These are phyloP conservation scores for Euphonia xanthogaster DNA, from an alignment of 2,797 vertebrate genomes.

Conservation along the genomic window DNA sequence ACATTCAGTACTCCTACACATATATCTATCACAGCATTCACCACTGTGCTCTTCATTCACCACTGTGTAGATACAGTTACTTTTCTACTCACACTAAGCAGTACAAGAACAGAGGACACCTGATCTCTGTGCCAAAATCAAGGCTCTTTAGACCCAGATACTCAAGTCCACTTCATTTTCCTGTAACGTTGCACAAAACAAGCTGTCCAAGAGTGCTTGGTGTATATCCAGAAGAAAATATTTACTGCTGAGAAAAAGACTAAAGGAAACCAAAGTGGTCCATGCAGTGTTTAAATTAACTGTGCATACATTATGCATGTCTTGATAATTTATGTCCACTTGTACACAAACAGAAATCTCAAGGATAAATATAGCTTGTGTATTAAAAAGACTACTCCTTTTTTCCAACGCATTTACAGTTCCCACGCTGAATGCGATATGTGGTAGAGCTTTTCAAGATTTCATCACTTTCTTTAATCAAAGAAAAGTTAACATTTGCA, in stretches of 20 bases:
- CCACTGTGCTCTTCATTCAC: background rate
- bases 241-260: background rate
- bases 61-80: background rate
- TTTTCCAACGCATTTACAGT: background rate
- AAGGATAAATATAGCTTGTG: background rate
- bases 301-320: background rate
- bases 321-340: background rate
- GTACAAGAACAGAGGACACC: background rate
- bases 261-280: background rate
- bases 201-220: background rate
- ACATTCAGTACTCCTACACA: background rate
- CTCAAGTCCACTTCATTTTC: background rate
- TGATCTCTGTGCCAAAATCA: background rate
- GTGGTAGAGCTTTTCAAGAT: background rate
- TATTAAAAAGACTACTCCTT: background rate
- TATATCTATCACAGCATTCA: background rate
- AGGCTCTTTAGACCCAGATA: background rate
- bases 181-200: background rate
- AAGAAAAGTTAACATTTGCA: background rate
- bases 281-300: background rate
- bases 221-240: background rate
- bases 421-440: background rate
- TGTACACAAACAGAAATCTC: background rate
- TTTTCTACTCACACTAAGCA: background rate
- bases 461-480: background rate